A percentile compares a stretch with the other conserved stretches of the same genome.
Conservation (phyloP, 2,113 vertebrate genomes). For the Indri indri region DNA sequence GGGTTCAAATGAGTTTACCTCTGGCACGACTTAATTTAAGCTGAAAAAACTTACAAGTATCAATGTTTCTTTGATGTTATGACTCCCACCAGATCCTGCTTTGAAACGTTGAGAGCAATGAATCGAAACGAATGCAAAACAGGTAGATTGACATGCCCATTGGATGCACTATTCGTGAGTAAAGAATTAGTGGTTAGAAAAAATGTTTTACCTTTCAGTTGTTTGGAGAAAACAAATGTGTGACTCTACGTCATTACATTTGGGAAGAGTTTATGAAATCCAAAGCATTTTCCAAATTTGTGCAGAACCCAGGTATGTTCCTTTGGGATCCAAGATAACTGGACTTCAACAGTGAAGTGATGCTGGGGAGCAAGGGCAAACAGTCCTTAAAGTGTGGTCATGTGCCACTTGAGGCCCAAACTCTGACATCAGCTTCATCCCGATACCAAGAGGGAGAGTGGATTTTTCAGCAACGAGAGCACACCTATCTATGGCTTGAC, state of each 20-base stretch:
- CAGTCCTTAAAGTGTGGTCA: background rate
- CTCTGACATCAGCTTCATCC: background rate
- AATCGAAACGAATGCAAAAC: conserved; percentile 10
- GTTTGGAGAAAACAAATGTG: background rate
- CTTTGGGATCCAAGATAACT: conserved; percentile 2
- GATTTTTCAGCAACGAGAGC: background rate
- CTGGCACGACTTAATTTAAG: background rate
- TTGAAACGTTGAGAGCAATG: background rate
- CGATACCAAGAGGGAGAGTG: background rate
- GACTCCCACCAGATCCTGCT: background rate
- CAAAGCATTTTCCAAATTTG: background rate
- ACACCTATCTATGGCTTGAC: background rate
- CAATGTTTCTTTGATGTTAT: conserved; percentile 30
- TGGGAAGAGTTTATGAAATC: background rate
- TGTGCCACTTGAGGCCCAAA: background rate
- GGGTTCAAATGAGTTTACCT: background rate
- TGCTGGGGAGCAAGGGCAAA: background rate
- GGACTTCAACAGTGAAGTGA: background rate
- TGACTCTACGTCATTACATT: background rate
- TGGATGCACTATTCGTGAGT: background rate
- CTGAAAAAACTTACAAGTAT: background rate
- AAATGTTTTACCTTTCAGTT: background rate
- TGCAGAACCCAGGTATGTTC: background rate
- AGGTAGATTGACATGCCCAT: background rate
- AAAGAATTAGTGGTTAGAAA: background rate